Conservation (phyloP, 2,113 vertebrate species). For the Guaruba guarouba region DNA sequence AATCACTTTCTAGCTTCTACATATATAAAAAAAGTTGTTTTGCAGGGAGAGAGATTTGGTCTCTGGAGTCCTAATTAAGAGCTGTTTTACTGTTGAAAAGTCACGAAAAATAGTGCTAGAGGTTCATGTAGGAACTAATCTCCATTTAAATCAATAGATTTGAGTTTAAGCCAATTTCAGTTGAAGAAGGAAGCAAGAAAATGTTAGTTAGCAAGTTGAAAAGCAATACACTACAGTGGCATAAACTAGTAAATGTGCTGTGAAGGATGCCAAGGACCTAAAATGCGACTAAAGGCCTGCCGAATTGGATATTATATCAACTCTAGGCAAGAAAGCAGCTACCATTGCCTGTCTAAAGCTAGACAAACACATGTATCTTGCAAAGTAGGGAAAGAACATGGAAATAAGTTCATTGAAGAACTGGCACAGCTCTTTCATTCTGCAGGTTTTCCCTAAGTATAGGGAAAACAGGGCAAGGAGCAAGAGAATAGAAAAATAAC, state of each 20-base stretch:
- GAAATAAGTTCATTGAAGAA: not conserved
- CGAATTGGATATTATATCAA: not conserved
- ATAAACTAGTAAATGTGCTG: not conserved
- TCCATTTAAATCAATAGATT: not conserved
- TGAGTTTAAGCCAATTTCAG: not conserved
- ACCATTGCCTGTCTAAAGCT: not conserved
- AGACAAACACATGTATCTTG: not conserved
- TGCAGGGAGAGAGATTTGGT: not conserved
- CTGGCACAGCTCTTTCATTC: not conserved
- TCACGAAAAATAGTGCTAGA: not conserved
- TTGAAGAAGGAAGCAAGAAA: not conserved
- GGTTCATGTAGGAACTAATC: not conserved
- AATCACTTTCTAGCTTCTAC: not conserved
- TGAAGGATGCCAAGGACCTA: not conserved
- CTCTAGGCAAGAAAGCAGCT: not conserved
- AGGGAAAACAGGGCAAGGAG: not conserved
- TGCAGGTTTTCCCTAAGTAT: not conserved
- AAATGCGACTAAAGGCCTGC: not conserved
- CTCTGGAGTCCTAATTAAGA: slow-evolving; percentile 34
- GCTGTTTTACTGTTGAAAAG: not conserved
- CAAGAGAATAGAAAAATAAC: not conserved
- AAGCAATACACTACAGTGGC: not conserved
- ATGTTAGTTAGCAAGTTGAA: not conserved
- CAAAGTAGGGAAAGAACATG: not conserved
- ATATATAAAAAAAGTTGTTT: not conserved